phyloP scores from a whole-genome alignment of 1,140 invertebrate genomes.

The Calosoma granatense region DNA sequence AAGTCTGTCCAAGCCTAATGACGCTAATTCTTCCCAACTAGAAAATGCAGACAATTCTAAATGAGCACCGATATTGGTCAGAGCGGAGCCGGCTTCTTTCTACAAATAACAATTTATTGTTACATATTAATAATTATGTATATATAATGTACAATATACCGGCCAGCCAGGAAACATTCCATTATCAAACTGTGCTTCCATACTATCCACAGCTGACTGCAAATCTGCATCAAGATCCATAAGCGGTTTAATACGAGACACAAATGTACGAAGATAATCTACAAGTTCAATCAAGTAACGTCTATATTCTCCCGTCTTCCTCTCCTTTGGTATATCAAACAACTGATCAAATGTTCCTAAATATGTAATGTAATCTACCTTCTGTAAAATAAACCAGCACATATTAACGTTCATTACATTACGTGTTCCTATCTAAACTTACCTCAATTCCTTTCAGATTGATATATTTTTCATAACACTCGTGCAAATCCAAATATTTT shows the following conservation, averaged over 20 bases:
- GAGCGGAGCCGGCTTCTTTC: slow-evolving; percentile 89
- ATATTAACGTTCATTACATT: slow-evolving; percentile 1
- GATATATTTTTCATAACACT: slow-evolving; percentile 91
- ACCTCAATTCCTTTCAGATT: slow-evolving; percentile 95
- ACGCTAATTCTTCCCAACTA: slow-evolving; percentile 95
- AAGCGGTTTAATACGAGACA: slow-evolving; percentile 82
- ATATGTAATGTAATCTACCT: slow-evolving; percentile 95
- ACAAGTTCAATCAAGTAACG: slow-evolving; percentile 78
- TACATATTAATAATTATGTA: background rate
- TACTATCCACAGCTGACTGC: slow-evolving; percentile 63
- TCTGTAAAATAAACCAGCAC: slow-evolving; percentile 45
- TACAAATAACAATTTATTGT: slow-evolving; percentile 35
- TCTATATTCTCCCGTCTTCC: slow-evolving; percentile 88
- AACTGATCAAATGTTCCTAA: slow-evolving; percentile 90
- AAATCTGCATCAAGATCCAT: slow-evolving; percentile 74
- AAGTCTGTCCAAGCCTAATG: slow-evolving; percentile 89
- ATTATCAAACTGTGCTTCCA: slow-evolving; percentile 78
- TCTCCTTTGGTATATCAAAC: slow-evolving; percentile 90
- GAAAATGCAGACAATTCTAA: slow-evolving; percentile 94
- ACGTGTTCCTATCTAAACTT: slow-evolving; percentile 20
- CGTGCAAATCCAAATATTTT: slow-evolving; percentile 96
- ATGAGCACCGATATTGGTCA: slow-evolving; percentile 88
- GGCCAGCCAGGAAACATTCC: slow-evolving; percentile 92
- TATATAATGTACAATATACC: slow-evolving; percentile 38
- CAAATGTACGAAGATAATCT: slow-evolving; percentile 82